Evolutionary conservation across 2,113 vertebrate genomes (phyloP).

Genomic region (Climacteris rufus): DNA sequence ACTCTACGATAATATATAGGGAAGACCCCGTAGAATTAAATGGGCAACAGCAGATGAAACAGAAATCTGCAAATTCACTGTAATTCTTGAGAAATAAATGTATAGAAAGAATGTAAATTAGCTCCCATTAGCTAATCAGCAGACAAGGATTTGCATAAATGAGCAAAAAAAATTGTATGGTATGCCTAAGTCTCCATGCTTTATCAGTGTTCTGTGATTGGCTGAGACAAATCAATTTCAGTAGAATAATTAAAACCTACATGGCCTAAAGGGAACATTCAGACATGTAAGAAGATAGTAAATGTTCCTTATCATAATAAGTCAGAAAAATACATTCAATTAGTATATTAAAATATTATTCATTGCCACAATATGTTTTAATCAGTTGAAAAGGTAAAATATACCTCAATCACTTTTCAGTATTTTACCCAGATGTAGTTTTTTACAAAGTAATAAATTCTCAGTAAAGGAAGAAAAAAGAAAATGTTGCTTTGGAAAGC

Average conservation of each 20-base stretch:
- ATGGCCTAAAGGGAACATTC: slow-evolving; percentile 16
- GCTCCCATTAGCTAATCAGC: not conserved
- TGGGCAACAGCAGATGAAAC: not conserved
- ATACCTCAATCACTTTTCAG: not conserved
- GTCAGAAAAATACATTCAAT: slow-evolving; percentile 46
- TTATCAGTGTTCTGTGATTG: slow-evolving; percentile 18
- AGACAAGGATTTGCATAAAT: not conserved
- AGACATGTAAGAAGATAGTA: slow-evolving; percentile 40
- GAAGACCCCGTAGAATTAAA: not conserved
- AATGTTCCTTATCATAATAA: slow-evolving; percentile 15
- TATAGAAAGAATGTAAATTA: not conserved
- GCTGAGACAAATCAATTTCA: slow-evolving; percentile 29
- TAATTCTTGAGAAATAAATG: not conserved
- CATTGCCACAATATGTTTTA: slow-evolving; percentile 4
- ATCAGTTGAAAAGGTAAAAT: slow-evolving; percentile 14
- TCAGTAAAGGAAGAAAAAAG: not conserved
- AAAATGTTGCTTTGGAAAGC: not conserved
- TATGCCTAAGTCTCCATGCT: not conserved
- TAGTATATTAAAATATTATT: slow-evolving; percentile 8
- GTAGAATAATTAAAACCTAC: slow-evolving; percentile 50
- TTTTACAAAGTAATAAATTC: slow-evolving; percentile 2
- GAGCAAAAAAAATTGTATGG: not conserved
- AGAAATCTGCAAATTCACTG: not conserved
- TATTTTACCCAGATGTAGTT: not conserved
- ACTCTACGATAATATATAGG: not conserved